These are phyloP conservation scores for Choloepus didactylus DNA, from an alignment of 2,797 vertebrate genomes.

Conservation along the genomic window DNA sequence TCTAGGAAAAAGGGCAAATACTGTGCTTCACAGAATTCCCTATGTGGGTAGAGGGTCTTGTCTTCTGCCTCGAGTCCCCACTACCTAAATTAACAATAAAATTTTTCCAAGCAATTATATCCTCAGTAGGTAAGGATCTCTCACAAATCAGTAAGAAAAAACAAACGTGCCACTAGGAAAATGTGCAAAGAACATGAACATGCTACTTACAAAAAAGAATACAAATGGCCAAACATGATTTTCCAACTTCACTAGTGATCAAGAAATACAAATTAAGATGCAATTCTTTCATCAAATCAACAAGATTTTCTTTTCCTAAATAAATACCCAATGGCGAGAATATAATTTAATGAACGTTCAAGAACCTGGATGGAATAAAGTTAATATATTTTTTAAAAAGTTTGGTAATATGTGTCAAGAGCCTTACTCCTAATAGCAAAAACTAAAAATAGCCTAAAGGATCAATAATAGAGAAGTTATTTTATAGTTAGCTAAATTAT, in stretches of 20 bases:
- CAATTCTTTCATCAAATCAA: conserved; percentile 43
- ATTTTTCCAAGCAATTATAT: conserved; percentile 62
- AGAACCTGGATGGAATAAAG: conserved; percentile 42
- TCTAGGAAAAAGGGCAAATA: conserved; percentile 48
- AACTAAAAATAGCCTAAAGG: conserved; percentile 34
- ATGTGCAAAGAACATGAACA: conserved; percentile 26
- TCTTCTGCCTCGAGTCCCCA: neutral
- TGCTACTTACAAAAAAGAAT: conserved; percentile 39
- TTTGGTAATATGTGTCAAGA: neutral
- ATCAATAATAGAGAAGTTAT: conserved; percentile 28
- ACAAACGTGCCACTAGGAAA: conserved; percentile 44
- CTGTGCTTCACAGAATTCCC: neutral
- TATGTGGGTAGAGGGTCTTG: neutral
- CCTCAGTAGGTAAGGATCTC: conserved; percentile 12
- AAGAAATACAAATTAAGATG: conserved; percentile 67
- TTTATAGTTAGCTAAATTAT: conserved; percentile 53
- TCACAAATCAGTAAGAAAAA: conserved; percentile 55
- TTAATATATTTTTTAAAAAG: conserved; percentile 37
- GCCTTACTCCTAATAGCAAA: conserved; percentile 24
- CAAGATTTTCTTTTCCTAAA: neutral
- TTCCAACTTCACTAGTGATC: conserved; percentile 66
- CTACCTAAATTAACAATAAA: conserved; percentile 55
- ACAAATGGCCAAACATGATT: conserved; percentile 61
- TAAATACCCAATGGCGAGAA: conserved; percentile 36
- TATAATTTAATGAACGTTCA: conserved; percentile 52